A percentile compares a stretch with the other conserved stretches of the same genome.
These are phyloP conservation scores for Dione juno DNA, from an alignment of 2,888 invertebrate species.

Conservation along the genomic window DNA sequence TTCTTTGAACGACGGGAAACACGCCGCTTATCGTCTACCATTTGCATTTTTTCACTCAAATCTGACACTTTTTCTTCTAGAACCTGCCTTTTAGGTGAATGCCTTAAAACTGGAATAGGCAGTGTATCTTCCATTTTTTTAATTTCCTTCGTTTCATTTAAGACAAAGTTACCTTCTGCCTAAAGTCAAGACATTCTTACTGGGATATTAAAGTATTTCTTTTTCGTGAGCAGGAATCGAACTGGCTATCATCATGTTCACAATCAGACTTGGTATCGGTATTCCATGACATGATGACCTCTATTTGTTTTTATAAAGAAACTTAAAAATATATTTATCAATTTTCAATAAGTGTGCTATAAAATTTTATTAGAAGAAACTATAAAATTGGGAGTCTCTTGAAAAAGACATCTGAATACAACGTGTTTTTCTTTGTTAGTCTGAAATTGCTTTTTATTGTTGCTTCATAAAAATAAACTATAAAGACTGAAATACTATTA, in stretches of 20 bases:
- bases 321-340: neutral
- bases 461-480: constrained; percentile 10
- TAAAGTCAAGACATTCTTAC: no score
- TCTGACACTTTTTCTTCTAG: constrained; percentile 47
- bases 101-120: constrained; percentile 86
- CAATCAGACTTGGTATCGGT: no score
- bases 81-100: constrained; percentile 62
- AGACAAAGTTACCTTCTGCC: no score
- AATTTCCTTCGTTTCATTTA: constrained; percentile 29
- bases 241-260: neutral
- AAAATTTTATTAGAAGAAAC: constrained; percentile 12
- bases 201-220: no score
- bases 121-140: constrained; percentile 62
- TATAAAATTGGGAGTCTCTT: constrained; percentile 25
- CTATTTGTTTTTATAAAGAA: neutral
- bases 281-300: neutral
- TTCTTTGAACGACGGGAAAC: constrained; percentile 87
- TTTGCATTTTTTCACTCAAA: constrained; percentile 70
- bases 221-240: neutral
- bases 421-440: constrained; percentile 31
- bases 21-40: constrained; percentile 78
- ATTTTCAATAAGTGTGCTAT: neutral
- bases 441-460: constrained; percentile 35
- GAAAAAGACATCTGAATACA: constrained; percentile 27
- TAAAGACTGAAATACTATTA: neutral